These are phyloP conservation scores for Arctia plantaginis DNA, from an alignment of 2,888 invertebrate genomes.

Conservation along the genomic window DNA sequence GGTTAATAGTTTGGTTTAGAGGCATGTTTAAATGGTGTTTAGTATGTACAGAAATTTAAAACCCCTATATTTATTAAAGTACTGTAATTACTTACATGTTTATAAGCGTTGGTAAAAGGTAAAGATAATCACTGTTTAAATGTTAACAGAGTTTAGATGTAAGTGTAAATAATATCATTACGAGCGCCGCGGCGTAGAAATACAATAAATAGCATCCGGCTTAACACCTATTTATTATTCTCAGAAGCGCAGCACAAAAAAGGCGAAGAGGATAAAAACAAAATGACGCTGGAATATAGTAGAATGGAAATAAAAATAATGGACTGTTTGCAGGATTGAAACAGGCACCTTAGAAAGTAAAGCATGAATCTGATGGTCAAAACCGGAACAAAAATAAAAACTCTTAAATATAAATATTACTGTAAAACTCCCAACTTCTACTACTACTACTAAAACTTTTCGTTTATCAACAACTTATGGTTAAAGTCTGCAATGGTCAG, in stretches of 20 bases:
- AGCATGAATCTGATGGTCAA: background rate
- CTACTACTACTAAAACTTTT: too few species aligned
- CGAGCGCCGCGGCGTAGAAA: background rate
- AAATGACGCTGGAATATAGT: background rate
- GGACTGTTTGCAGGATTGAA: background rate
- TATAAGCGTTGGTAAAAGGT: background rate
- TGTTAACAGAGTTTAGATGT: background rate
- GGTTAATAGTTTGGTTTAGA: too few species aligned
- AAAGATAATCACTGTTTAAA: background rate
- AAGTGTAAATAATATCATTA: background rate
- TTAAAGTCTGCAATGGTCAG: too few species aligned
- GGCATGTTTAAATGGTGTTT: background rate
- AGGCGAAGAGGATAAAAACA: background rate
- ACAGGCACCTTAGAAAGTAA: background rate
- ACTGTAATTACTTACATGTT: background rate
- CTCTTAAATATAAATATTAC: too few species aligned
- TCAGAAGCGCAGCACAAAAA: background rate
- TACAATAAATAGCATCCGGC: conserved; percentile 34
- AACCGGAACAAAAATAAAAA: too few species aligned
- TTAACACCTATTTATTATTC: conserved; percentile 24
- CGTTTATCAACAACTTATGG: too few species aligned
- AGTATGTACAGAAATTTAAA: background rate
- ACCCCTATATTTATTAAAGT: background rate
- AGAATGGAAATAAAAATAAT: background rate
- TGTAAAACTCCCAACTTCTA: too few species aligned